phyloP scores from a whole-genome alignment of 2,797 vertebrate genomes.

The Moxostoma hubbsi region DNA sequence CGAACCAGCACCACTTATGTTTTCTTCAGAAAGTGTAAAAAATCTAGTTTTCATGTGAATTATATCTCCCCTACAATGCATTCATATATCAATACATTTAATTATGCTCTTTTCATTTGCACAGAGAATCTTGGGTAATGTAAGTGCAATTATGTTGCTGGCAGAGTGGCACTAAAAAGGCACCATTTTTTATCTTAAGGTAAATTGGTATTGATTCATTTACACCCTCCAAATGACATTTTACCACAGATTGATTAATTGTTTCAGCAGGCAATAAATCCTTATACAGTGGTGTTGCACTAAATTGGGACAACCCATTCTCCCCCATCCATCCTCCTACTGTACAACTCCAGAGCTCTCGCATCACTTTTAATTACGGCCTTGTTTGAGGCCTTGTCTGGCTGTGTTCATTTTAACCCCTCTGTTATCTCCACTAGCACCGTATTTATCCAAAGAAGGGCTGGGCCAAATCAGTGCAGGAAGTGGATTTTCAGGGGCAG shows the following conservation, averaged over 20 bases:
- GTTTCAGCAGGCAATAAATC: constrained; percentile 29
- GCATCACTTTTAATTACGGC: constrained; percentile 38
- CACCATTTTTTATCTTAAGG: background rate
- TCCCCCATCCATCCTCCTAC: background rate
- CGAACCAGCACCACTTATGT: too few relatives aligned
- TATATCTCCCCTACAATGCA: background rate
- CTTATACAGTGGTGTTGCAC: background rate
- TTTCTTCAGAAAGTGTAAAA: background rate
- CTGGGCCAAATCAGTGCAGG: constrained; percentile 49
- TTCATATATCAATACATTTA: background rate
- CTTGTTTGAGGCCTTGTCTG: constrained; percentile 9
- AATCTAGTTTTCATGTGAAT: background rate
- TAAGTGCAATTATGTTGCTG: background rate
- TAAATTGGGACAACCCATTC: constrained; percentile 9
- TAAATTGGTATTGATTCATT: constrained; percentile 11
- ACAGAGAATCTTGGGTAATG: too few relatives aligned
- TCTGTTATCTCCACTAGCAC: constrained; percentile 38
- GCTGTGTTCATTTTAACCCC: constrained; percentile 18
- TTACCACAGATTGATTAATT: constrained; percentile 15
- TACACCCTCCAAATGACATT: constrained; percentile 18
- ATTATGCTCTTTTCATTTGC: background rate
- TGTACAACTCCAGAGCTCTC: background rate
- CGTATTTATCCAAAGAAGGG: constrained; percentile 46
- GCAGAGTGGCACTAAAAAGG: background rate
- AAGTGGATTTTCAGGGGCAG: constrained; percentile 51